These are phyloP conservation scores for Cryptophagus acutangulus DNA, from an alignment of 2,888 invertebrate species.

Conservation along the genomic window DNA sequence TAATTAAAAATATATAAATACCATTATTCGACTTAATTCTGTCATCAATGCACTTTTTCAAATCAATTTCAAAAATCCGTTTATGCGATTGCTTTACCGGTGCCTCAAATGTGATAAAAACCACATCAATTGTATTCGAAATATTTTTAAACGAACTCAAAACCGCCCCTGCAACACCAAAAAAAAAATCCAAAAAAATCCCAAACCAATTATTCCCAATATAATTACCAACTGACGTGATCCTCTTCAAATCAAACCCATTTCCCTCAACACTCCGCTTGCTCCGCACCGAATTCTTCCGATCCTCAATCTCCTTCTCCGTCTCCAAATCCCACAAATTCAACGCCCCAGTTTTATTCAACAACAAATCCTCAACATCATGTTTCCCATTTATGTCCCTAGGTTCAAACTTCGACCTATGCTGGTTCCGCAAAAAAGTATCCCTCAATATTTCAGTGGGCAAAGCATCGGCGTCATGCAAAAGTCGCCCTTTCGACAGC, in stretches of 20 bases:
- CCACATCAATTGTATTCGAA: conserved; percentile 55
- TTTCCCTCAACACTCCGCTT: conserved; percentile 35
- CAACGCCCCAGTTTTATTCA: conserved; percentile 34
- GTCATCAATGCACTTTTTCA: conserved; percentile 60
- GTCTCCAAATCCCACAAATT: conserved; percentile 54
- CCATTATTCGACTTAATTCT: conserved; percentile 37
- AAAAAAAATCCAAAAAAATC: conserved; percentile 9
- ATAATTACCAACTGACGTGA: conserved; percentile 45
- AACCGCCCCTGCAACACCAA: conserved; percentile 35
- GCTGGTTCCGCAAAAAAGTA: conserved; percentile 44
- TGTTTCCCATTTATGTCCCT: conserved; percentile 42
- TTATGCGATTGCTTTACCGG: conserved; percentile 59
- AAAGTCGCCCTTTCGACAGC: conserved; percentile 39
- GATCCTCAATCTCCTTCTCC: conserved; percentile 53
- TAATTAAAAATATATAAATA: conserved; percentile 2
- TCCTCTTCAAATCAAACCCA: conserved; percentile 32
- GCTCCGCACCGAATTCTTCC: conserved; percentile 41
- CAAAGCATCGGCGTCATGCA: conserved; percentile 43
- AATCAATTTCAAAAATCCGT: conserved; percentile 56
- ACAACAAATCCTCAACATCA: conserved; percentile 39
- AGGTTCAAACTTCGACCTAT: conserved; percentile 44
- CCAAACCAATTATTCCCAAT: conserved; percentile 14
- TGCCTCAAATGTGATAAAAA: conserved; percentile 73
- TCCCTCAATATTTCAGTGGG: conserved; percentile 47
- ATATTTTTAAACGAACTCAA: conserved; percentile 33